Conservation (phyloP, 2,797 vertebrate genomes). For the Sandelia bainsii region DNA sequence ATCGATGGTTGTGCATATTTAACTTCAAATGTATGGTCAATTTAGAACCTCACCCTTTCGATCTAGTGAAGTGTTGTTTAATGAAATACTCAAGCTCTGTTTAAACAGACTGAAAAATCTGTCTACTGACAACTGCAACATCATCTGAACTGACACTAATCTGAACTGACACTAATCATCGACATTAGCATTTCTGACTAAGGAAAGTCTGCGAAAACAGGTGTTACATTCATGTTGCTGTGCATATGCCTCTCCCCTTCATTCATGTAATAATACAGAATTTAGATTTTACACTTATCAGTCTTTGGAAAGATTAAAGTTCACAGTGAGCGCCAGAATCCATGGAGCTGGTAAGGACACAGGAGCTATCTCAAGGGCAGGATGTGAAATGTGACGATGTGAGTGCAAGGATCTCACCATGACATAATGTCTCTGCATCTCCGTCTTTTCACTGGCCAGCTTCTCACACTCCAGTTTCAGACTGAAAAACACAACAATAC, state of each 20-base stretch:
- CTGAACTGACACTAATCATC: neutral
- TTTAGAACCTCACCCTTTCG: neutral
- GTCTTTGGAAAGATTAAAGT: conserved; percentile 2
- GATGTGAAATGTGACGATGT: conserved; percentile 1
- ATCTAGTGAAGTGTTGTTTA: conserved; percentile 3
- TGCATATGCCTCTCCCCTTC: neutral
- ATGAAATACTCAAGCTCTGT: neutral
- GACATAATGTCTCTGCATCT: conserved; percentile 98
- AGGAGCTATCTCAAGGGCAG: conserved; percentile 34
- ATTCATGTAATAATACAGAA: conserved; percentile 4
- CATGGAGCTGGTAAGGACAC: conserved; percentile 14
- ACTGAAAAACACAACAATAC: conserved; percentile 80
- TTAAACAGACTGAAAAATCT: conserved; percentile 12
- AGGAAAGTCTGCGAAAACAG: conserved; percentile 16
- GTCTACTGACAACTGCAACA: conserved; percentile 17
- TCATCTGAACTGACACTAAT: neutral
- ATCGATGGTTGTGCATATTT: neutral
- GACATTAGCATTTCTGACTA: neutral
- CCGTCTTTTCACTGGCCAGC: conserved; percentile 96
- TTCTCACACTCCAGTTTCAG: conserved; percentile 98
- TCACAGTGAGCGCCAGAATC: conserved; percentile 10
- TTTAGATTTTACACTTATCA: neutral
- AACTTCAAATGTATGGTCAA: neutral
- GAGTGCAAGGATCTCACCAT: conserved; percentile 86
- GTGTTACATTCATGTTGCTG: neutral